Evolutionary conservation across 2,888 invertebrate species (phyloP), one percentile per base, ranked within the genome.

Genomic region (Mystacides longicornis): DNA sequence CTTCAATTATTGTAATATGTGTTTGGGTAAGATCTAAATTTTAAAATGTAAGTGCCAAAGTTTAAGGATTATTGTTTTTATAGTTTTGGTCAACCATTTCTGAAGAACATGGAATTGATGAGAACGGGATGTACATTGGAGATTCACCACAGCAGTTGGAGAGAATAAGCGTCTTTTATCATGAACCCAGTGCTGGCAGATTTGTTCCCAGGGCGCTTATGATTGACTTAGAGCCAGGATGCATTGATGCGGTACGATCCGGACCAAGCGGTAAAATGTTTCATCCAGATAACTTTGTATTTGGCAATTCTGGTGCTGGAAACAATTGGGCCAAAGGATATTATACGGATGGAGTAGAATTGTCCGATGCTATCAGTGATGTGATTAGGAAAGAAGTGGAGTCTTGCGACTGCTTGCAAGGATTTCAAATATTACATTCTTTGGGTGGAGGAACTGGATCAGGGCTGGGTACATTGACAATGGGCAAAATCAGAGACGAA

Each of bases 61-160:
- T n/a, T n/a, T n/a, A n/a, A n/a, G n/a, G n/a, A 27, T 27, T 27
- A 5, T 27, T 37, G 37, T 37, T 37, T 7, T 49, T 53, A n/a
- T 20, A 54, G 53, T 54, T 54, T 49, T 54, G 53, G 53, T 21
- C 31, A 9, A 21, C 37, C 7, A 54, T 54, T 19, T 42, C 53
- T 16, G 47, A 48, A 54, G 53, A 54, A 19, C 53, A 54, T 19
- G 53, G 53, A 33, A 48, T 54, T 23, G 42, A 49, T 23, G 18
- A 11, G 37, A 49, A 14, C n/a, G 53, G 53, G 4, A 14, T 18
- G 7, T 54, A 54, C 20, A 16, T 20, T n/a, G 53, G 53, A 3
- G 22, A 54, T 23, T 37, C 53, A 19, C 11, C 27, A 14, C 42
- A 54, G 19, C 53, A 54, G 33, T 23, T 54, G 18, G 53, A 54